Conservation (phyloP, 2,797 vertebrate genomes). For the Phaenicophaeus curvirostris region DNA sequence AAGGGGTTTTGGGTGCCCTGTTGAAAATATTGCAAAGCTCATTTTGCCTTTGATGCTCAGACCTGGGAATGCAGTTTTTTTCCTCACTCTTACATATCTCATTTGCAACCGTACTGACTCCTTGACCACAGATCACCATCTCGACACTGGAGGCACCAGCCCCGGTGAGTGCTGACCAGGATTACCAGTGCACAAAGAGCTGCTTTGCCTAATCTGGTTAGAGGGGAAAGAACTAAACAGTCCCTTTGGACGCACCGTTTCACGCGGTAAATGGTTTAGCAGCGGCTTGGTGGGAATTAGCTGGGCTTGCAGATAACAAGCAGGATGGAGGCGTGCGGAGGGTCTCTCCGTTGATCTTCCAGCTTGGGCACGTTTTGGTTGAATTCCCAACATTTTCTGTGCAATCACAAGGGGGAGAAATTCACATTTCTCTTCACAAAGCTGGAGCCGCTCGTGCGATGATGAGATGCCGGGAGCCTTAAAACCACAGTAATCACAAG, state of each 20-base stretch:
- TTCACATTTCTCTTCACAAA: not conserved
- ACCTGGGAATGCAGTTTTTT: not conserved
- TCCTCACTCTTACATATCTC: not conserved
- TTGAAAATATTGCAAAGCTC: not conserved
- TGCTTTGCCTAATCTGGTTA: not conserved
- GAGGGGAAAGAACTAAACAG: not conserved
- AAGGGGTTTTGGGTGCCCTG: not conserved
- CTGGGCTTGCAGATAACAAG: not conserved
- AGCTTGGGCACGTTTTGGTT: not conserved
- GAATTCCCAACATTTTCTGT: not conserved
- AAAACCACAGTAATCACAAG: not conserved
- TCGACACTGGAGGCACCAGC: rapidly evolving
- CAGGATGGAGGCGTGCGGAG: rapidly evolving
- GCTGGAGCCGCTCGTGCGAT: rapidly evolving
- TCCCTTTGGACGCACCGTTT: rapidly evolving
- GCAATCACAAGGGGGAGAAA: not conserved
- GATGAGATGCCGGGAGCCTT: not conserved
- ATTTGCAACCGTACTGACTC: rapidly evolving
- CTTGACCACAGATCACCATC: rapidly evolving
- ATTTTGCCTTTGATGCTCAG: not conserved
- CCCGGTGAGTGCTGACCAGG: rapidly evolving
- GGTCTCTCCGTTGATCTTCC: not conserved
- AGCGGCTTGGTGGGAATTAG: not conserved
- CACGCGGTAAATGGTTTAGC: not conserved
- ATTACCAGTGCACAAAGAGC: not conserved